These are phyloP conservation scores for Neoniphon sammara DNA, from an alignment of 2,797 vertebrate species.

Conservation along the genomic window DNA sequence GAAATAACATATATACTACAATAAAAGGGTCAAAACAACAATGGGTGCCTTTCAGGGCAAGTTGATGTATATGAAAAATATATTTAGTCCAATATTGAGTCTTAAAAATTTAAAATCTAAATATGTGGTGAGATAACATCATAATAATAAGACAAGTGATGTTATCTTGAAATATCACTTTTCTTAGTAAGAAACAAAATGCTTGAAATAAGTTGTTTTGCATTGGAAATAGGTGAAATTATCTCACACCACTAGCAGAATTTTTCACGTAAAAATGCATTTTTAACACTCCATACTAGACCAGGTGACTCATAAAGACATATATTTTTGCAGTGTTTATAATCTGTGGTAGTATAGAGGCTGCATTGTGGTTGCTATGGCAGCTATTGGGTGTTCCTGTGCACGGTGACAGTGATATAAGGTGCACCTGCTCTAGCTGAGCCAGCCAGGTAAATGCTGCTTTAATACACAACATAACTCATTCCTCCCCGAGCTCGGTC, in stretches of 20 bases:
- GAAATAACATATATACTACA: slow-evolving; percentile 16
- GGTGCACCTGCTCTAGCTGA: slow-evolving; percentile 61
- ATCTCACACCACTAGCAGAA: too few relatives aligned
- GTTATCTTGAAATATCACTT: too few relatives aligned
- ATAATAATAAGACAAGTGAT: too few relatives aligned
- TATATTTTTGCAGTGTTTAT: slow-evolving; percentile 13
- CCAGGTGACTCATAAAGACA: neutral
- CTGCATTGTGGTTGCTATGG: slow-evolving; percentile 53
- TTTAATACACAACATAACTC: slow-evolving; percentile 77
- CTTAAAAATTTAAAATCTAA: neutral
- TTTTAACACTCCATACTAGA: neutral
- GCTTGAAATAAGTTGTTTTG: too few relatives aligned
- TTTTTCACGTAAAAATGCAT: neutral
- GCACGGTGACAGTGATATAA: slow-evolving; percentile 68
- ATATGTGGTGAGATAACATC: too few relatives aligned
- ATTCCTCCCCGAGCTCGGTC: slow-evolving; percentile 58
- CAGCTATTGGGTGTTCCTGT: slow-evolving; percentile 34
- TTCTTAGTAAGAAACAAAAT: too few relatives aligned
- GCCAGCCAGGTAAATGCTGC: slow-evolving; percentile 75
- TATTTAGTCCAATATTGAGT: neutral
- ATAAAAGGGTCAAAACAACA: slow-evolving; percentile 2
- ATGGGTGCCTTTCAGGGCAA: neutral
- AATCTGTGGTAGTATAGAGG: slow-evolving; percentile 37
- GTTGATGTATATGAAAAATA: slow-evolving; percentile 9
- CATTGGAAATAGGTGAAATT: too few relatives aligned